These are phyloP conservation scores for Phengaris arion DNA, from an alignment of 2,888 invertebrate genomes.

Conservation along the genomic window DNA sequence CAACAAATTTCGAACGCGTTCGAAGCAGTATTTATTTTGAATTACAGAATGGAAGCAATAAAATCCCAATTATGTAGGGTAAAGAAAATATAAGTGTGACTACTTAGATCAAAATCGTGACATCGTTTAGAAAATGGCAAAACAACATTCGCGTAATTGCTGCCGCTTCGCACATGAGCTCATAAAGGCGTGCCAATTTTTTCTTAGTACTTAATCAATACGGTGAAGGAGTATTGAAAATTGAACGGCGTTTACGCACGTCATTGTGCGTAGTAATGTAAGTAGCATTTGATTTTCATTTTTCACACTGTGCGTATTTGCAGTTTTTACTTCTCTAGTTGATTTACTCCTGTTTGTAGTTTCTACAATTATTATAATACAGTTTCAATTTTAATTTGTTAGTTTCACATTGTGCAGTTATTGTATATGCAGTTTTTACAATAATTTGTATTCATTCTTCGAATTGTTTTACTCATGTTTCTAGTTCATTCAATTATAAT, in stretches of 20 bases:
- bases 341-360: not conserved
- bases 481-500: too few relatives aligned
- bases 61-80: constrained; percentile 25
- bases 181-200: constrained; percentile 56
- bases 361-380: not conserved
- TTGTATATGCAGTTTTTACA: not conserved
- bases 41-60: constrained; percentile 30
- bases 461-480: too few relatives aligned
- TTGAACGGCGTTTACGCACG: constrained; percentile 54
- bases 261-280: constrained; percentile 44
- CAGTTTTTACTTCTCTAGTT: not conserved
- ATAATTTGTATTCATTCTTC: too few relatives aligned
- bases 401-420: not conserved
- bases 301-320: not conserved
- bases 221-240: constrained; percentile 62
- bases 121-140: constrained; percentile 40
- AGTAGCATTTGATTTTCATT: constrained; percentile 26
- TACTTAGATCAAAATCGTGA: constrained; percentile 39
- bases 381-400: not conserved
- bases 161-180: constrained; percentile 41
- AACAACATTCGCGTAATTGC: constrained; percentile 42
- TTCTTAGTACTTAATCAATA: constrained; percentile 67
- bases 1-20: constrained; percentile 20
- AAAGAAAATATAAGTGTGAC: constrained; percentile 28
- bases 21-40: constrained; percentile 19